Evolutionary conservation across 2,888 invertebrate genomes (phyloP), one percentile per base, ranked within the genome.

Genomic region (Drosophila robusta): DNA sequence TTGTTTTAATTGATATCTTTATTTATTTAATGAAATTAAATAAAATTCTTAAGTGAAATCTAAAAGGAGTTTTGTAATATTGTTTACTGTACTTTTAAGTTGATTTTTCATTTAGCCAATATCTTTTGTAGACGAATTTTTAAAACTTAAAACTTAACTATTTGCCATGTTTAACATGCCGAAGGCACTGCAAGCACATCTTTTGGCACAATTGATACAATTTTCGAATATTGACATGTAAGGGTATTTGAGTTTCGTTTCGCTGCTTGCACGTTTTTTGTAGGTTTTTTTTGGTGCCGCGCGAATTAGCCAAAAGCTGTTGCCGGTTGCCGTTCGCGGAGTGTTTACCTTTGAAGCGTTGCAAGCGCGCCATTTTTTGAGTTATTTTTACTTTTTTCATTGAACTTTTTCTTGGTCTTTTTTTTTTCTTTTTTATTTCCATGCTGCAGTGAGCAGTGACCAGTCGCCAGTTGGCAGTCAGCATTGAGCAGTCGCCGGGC

Each of bases 221-320:
- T 22, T 22, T 22, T 22, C 22, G 22, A 22, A n/a, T 39, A 14
- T 39, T 4, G 4, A n/a, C 0, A 41, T 22, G 8, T 11, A 3
- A 69, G 68, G 9, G 68, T 39, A 58, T 24, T 1, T 3, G 1
- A 0, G 0, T 22, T 24, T 54, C 61, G 42, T 4, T 3, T n/a
- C 5, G 4, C 2, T 38, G 14, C n/a, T 44, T 46, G 26, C 41
- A 16, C 34, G 16, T 52, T 51, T 47, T 47, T 36, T 68, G 61
- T 41, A 49, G 61, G 47, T 76, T 76, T 75, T 29, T 29, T 29
- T 76, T 75, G 67, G 66, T 72, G 67, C 75, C 72, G 68, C 71
- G 87, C 71, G 86, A 85, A 84, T 84, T 84, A 87, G 87, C 84
- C 87, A 79, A 84, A 85, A 79, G 85, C 84, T 71, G 70, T 70